Evolutionary conservation across 1,140 invertebrate genomes (phyloP).

Genomic region (Drosophila pandora): DNA sequence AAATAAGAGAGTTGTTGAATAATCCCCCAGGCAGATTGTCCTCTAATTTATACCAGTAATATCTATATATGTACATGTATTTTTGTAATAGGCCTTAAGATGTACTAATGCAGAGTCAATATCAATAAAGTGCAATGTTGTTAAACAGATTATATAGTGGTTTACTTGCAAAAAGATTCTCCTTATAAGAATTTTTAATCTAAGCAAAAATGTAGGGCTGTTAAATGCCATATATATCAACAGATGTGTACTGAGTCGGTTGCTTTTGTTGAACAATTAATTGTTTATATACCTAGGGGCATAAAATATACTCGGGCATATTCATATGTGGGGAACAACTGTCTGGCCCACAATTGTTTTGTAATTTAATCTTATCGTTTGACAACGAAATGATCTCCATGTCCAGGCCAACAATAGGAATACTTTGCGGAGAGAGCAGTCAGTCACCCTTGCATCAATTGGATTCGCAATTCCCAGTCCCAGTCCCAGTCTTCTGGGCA

Average conservation of each 20-base stretch:
- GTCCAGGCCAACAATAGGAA: conserved; percentile 12
- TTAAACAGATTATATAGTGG: conserved; percentile 29
- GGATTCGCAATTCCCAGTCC: conserved; percentile 11
- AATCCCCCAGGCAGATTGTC: conserved; percentile 27
- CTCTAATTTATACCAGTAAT: conserved; percentile 52
- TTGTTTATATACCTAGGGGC: conserved; percentile 6
- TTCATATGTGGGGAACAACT: conserved; percentile 18
- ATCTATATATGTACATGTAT: conserved; percentile 23
- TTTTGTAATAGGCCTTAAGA: conserved; percentile 49
- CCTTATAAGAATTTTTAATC: conserved; percentile 23
- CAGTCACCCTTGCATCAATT: conserved; percentile 26
- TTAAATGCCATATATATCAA: conserved; percentile 56
- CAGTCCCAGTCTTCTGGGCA: conserved; percentile 15
- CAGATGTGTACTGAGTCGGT: conserved; percentile 34
- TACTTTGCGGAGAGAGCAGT: conserved; percentile 9
- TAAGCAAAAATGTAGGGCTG: conserved; percentile 37
- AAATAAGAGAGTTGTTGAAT: conserved; percentile 57
- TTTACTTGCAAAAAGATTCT: conserved; percentile 3
- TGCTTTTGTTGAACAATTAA: conserved; percentile 71
- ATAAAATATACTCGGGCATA: neutral
- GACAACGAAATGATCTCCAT: conserved; percentile 48
- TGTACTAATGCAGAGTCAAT: conserved; percentile 70
- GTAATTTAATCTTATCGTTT: conserved; percentile 79
- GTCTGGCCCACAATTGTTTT: conserved; percentile 60
- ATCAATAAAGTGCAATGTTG: conserved; percentile 74